These are phyloP conservation scores for Ennomos erosarius DNA, from an alignment of 2,888 invertebrate genomes.

Conservation along the genomic window DNA sequence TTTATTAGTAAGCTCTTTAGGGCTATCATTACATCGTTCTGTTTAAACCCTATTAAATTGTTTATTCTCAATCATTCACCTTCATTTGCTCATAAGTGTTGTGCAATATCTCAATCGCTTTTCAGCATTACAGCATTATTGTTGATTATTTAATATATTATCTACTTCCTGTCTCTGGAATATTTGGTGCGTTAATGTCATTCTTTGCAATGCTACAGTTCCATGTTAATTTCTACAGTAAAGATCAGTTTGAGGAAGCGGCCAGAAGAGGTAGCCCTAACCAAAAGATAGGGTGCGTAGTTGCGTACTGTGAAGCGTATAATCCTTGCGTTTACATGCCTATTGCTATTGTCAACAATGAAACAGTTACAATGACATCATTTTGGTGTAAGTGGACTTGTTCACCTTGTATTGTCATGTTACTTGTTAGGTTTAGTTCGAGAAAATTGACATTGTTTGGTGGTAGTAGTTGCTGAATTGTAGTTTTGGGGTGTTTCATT, in stretches of 20 bases:
- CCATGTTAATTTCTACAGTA: no score
- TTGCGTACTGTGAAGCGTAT: constrained; percentile 23
- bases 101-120: no score
- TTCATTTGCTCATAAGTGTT: no score
- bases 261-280: constrained; percentile 10
- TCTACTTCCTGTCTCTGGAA: no score
- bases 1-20: constrained; percentile 28
- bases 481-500: neutral
- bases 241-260: no score
- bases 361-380: constrained; percentile 33
- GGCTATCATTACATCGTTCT: constrained; percentile 5
- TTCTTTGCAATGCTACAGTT: no score
- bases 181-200: no score
- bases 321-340: constrained; percentile 52
- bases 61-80: no score
- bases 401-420: constrained; percentile 29
- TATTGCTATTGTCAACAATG: constrained; percentile 53
- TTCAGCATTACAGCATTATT: no score
- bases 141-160: no score
- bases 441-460: constrained; percentile 11
- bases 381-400: constrained; percentile 23
- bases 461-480: neutral
- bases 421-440: constrained; percentile 8
- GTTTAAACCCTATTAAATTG: no score
- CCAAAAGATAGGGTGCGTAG: constrained; percentile 46